A percentile compares a stretch with the other conserved stretches of the same genome.
These are phyloP conservation scores for Nasonia vitripennis DNA, from an alignment of 1,140 invertebrate species.

Conservation along the genomic window DNA sequence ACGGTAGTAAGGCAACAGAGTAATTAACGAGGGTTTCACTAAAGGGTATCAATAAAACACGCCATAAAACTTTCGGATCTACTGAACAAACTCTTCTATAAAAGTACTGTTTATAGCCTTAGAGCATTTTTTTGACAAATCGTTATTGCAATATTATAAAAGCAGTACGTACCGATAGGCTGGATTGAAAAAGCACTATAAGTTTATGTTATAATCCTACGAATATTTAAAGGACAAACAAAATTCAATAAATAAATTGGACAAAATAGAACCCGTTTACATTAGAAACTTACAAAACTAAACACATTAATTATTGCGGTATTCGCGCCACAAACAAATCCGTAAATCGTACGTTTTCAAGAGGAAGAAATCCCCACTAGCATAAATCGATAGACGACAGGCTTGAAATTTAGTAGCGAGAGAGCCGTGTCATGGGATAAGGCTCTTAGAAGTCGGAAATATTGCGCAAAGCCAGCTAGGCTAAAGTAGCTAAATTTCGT, in stretches of 20 bases:
- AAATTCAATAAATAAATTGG: neutral
- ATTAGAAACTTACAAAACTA: neutral
- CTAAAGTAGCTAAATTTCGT: constrained; percentile 40
- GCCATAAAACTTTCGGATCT: neutral
- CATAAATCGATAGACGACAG: constrained; percentile 17
- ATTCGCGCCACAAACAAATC: constrained; percentile 27
- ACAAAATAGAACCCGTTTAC: neutral
- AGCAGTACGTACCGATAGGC: neutral
- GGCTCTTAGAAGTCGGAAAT: constrained; percentile 38
- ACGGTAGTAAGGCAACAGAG: constrained; percentile 5
- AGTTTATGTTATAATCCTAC: too few relatives aligned
- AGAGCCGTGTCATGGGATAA: constrained; percentile 1
- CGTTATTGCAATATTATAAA: neutral
- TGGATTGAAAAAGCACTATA: too few relatives aligned
- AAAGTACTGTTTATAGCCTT: neutral
- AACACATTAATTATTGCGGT: constrained; percentile 1
- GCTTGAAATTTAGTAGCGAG: constrained; percentile 20
- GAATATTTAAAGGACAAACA: neutral
- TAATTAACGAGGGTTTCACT: constrained; percentile 18
- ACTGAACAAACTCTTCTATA: neutral
- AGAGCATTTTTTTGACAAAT: neutral
- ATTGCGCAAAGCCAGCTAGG: constrained; percentile 33
- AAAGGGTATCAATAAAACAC: constrained; percentile 1
- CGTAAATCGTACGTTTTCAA: constrained; percentile 16
- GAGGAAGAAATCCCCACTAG: neutral